Conservation (phyloP, 1,140 invertebrate species). For the Teleopsis dalmanni region DNA sequence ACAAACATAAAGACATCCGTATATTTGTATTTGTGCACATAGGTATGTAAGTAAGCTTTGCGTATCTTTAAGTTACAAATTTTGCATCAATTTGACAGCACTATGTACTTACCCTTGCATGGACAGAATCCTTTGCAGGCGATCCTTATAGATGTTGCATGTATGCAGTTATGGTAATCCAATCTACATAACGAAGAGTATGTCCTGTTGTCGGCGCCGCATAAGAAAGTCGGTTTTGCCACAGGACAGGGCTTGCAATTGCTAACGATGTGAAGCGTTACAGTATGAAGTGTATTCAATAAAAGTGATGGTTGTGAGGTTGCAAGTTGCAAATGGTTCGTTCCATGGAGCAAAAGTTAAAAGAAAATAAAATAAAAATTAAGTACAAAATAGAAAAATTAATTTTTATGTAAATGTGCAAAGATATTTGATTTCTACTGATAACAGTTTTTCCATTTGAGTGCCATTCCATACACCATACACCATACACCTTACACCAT, state of each 20-base stretch:
- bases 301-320: background rate
- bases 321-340: conserved; percentile 1
- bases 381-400: too few relatives aligned
- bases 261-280: conserved; percentile 20
- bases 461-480: too few relatives aligned
- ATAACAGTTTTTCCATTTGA: too few relatives aligned
- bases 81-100: background rate
- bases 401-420: too few relatives aligned
- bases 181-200: conserved; percentile 83
- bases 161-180: conserved; percentile 88
- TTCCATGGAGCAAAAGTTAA: too few relatives aligned
- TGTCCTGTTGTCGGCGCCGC: conserved; percentile 85
- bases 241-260: conserved; percentile 75
- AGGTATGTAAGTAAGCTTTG: background rate
- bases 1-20: background rate
- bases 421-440: too few relatives aligned
- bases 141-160: conserved; percentile 63
- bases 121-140: conserved; percentile 85
- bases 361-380: too few relatives aligned
- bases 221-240: conserved; percentile 71
- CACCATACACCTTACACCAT: too few relatives aligned
- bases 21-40: background rate
- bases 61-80: background rate
- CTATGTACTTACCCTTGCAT: conserved; percentile 53
- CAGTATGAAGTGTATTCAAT: background rate